These are phyloP conservation scores for Synodontis membranacea DNA, from an alignment of 2,113 vertebrate species.

Conservation along the genomic window DNA sequence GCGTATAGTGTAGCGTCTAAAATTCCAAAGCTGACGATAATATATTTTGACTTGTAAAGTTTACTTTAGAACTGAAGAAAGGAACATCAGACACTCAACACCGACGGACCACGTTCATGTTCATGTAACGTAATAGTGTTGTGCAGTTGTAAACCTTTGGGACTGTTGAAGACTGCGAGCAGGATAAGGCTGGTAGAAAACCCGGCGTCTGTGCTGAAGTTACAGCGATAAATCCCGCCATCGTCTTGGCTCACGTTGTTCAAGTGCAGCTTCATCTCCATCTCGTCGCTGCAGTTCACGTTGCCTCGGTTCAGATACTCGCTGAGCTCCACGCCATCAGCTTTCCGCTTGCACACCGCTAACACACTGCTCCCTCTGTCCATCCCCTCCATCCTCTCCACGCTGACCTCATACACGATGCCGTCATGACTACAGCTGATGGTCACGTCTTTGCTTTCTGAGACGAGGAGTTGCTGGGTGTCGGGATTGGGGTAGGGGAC, in stretches of 20 bases:
- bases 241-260: constrained; percentile 62
- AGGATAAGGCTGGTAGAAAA: constrained; percentile 62
- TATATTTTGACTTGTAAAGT: neutral
- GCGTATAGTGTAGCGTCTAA: neutral
- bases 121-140: neutral
- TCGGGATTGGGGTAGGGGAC: constrained; percentile 4
- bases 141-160: constrained; percentile 65
- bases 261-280: constrained; percentile 62
- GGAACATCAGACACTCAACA: neutral
- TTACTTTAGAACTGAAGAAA: neutral
- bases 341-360: constrained; percentile 60
- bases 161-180: constrained; percentile 54
- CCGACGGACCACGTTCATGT: neutral
- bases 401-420: constrained; percentile 56
- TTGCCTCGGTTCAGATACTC: constrained; percentile 63
- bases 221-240: constrained; percentile 68
- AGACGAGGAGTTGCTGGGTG: constrained; percentile 28
- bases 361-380: constrained; percentile 59
- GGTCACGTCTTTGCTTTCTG: constrained; percentile 64
- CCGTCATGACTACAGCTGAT: constrained; percentile 65
- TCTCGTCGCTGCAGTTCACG: constrained; percentile 61
- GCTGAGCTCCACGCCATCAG: constrained; percentile 56
- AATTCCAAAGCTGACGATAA: neutral
- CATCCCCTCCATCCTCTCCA: constrained; percentile 72
- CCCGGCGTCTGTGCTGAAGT: constrained; percentile 58